Percentiles rank a stretch among this genome's conserved stretches.
Evolutionary conservation across 2,888 invertebrate genomes (phyloP).

Genomic region (Meteorus colon): DNA sequence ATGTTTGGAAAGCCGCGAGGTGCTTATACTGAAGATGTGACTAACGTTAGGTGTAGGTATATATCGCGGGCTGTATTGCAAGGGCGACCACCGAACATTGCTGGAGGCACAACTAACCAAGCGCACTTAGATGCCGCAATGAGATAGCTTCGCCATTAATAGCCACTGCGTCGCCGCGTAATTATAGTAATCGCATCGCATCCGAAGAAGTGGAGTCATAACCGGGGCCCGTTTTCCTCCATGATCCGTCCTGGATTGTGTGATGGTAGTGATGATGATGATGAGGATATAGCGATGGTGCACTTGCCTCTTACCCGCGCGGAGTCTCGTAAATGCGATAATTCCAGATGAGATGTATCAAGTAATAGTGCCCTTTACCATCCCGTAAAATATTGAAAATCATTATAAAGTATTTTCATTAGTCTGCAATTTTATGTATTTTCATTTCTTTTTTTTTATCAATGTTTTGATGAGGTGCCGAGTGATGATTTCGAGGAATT

Average conservation of each 20-base stretch:
- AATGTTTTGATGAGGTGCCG: not conserved
- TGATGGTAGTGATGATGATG: slow-evolving; percentile 6
- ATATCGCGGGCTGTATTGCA: not conserved
- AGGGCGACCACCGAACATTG: slow-evolving; percentile 49
- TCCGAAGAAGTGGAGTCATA: slow-evolving; percentile 60
- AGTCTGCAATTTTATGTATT: slow-evolving; percentile 5
- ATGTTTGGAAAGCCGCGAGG: slow-evolving; percentile 18
- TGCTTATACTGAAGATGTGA: slow-evolving; percentile 1
- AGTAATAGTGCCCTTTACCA: slow-evolving; percentile 27
- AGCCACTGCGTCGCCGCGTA: slow-evolving; percentile 64
- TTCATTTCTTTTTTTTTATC: not conserved
- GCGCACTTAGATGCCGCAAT: slow-evolving; percentile 67
- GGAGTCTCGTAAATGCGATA: slow-evolving; percentile 35
- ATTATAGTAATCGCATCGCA: slow-evolving; percentile 63
- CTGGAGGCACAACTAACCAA: slow-evolving; percentile 49
- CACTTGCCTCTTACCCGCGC: not conserved
- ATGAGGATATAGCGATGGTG: not conserved
- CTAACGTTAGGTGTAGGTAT: not conserved
- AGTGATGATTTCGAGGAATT: slow-evolving; percentile 3
- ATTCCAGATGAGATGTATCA: slow-evolving; percentile 33
- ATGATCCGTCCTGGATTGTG: slow-evolving; percentile 38
- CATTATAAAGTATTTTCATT: slow-evolving; percentile 28
- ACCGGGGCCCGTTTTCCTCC: slow-evolving; percentile 50
- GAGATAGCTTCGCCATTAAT: slow-evolving; percentile 65
- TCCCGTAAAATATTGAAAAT: not conserved